A percentile compares a stretch with the other conserved stretches of the same genome.
phyloP scores from a whole-genome alignment of 2,888 invertebrate species.

The Oeneis ivallda region DNA sequence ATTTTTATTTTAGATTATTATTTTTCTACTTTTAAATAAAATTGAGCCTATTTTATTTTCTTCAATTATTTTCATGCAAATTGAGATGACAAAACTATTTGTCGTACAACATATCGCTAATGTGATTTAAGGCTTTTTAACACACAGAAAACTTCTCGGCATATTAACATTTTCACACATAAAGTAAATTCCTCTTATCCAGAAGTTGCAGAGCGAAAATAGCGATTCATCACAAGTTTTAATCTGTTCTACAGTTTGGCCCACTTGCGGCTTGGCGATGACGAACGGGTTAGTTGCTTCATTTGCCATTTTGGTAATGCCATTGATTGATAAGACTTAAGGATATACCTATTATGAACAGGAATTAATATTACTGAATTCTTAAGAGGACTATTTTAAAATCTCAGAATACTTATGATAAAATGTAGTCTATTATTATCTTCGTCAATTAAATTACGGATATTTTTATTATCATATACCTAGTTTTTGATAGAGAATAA shows the following conservation, averaged over 20 bases:
- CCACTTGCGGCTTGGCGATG: conserved; percentile 55
- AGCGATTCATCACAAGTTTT: conserved; percentile 79
- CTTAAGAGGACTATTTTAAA: too few relatives aligned
- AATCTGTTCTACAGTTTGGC: conserved; percentile 74
- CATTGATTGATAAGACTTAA: not conserved
- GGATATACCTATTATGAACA: not conserved
- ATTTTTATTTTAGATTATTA: too few relatives aligned
- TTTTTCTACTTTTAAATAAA: too few relatives aligned
- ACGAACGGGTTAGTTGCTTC: conserved; percentile 21
- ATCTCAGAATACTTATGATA: too few relatives aligned
- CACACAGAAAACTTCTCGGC: conserved; percentile 60
- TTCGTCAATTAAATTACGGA: too few relatives aligned
- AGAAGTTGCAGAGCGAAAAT: conserved; percentile 53
- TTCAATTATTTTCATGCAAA: not conserved
- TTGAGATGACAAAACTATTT: not conserved
- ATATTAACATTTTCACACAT: conserved; percentile 79
- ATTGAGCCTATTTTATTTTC: too few relatives aligned
- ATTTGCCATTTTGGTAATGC: not conserved
- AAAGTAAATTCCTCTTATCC: conserved; percentile 56
- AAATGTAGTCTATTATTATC: too few relatives aligned
- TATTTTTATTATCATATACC: too few relatives aligned
- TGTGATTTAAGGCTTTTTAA: conserved; percentile 54
- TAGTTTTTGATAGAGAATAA: too few relatives aligned
- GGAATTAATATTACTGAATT: too few relatives aligned
- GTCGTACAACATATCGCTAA: not conserved